A percentile compares a stretch with the other conserved stretches of the same genome.
Evolutionary conservation across 2,888 invertebrate genomes (phyloP).

Genomic region (Thecophora atra): DNA sequence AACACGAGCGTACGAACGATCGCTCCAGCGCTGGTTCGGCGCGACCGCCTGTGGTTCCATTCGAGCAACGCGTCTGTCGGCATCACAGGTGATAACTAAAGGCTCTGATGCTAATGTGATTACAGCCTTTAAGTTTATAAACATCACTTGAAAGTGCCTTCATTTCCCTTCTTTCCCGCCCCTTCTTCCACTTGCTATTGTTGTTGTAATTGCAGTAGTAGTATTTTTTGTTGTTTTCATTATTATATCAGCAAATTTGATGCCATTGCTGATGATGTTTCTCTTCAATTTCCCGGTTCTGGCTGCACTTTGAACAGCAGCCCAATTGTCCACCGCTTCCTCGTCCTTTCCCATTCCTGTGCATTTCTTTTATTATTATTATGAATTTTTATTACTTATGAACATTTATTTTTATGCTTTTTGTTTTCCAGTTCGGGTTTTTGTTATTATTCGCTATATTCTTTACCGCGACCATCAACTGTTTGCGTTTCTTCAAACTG

Average conservation of each 20-base stretch:
- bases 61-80: slow-evolving; percentile 48
- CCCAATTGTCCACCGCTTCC: neutral
- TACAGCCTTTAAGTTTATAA: slow-evolving; percentile 67
- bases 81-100: slow-evolving; percentile 62
- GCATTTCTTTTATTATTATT: slow-evolving; percentile 30
- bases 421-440: neutral
- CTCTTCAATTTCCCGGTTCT: slow-evolving; percentile 15
- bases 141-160: slow-evolving; percentile 53
- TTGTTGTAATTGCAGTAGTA: slow-evolving; percentile 12
- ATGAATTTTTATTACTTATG: slow-evolving; percentile 1
- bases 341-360: neutral
- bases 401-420: neutral
- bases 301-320: neutral
- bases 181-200: slow-evolving; percentile 24
- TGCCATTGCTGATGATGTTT: slow-evolving; percentile 5
- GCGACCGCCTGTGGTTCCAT: slow-evolving; percentile 33
- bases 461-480: slow-evolving; percentile 26
- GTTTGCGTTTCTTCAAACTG: neutral
- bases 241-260: slow-evolving; percentile 12
- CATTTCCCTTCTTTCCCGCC: slow-evolving; percentile 34
- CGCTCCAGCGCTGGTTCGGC: neutral
- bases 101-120: slow-evolving; percentile 66
- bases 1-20: neutral
- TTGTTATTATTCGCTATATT: slow-evolving; percentile 46
- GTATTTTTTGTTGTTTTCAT: slow-evolving; percentile 27